Base-by-base conservation (phyloP, 2,888 invertebrate species). In the Smittia sp. region DNA sequence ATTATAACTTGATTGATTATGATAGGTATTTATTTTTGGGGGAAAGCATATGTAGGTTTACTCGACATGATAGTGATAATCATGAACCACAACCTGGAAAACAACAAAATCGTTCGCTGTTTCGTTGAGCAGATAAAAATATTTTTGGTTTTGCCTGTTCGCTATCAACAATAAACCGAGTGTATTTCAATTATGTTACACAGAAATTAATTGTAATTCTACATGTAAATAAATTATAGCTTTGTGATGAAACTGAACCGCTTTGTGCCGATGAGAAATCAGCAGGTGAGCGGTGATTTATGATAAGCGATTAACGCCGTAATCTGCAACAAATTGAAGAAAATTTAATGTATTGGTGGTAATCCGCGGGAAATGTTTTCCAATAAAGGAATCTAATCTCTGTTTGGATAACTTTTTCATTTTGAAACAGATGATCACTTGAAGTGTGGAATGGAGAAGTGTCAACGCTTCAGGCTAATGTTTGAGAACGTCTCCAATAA, bases 1-100 rank as follows among this genome's bases (percentile, higher is more conserved):
- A 72, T 72, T 72, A 72, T 25, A 32, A 15, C 72, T 52, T 72
- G 72, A 72, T 72, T 72, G 72, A 72, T 72, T 46, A 52, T 52
- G 52, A 41, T 70, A 32, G 13, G 13, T 72, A 62, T 62, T 62
- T 27, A 62, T 72, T 46, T 39, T 46, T 46, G 46, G 2, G 46
- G 46, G 46, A 13, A 11, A 46, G 46, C 46, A 46, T 46, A 58
- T 58, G 58, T 58, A 7, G 18, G 1, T 58, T 58, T 6, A 46
- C 18, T 58, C 46, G 46, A 46, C n/a, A 32, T 32, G 15, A 46
- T 15, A 46, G n/a, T 46, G 15, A 46, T 46, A 11, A n/a, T 46
- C 46, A 46, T 13, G 2, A 46, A n/a, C 46, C 11, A n/a, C 46
- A 13, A 15, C 4, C 46, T n/a, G n/a, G 11, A 2, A 46, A 46